Evolutionary conservation across 1,140 invertebrate genomes (phyloP).

Genomic region (Holcopasites calliopsidis): DNA sequence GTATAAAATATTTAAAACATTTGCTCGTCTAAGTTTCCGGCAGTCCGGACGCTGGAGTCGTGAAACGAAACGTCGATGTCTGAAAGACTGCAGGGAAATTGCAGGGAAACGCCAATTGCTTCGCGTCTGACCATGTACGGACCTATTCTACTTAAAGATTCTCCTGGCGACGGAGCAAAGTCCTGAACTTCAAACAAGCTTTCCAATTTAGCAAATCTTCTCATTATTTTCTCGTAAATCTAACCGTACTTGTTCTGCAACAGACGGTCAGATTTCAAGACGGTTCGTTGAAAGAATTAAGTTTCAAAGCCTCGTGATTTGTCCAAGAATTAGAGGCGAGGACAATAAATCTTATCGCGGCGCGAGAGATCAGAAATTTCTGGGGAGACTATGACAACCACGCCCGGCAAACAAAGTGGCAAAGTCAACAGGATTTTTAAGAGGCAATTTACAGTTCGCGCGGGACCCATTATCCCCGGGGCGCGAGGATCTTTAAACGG

Average conservation of each 20-base stretch:
- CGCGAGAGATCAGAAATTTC: not conserved
- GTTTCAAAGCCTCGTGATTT: too few relatives aligned
- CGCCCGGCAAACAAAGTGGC: slow-evolving; percentile 15
- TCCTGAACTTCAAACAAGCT: not conserved
- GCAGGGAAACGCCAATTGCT: not conserved
- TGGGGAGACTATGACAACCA: not conserved
- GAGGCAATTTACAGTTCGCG: slow-evolving; percentile 38
- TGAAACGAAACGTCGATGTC: not conserved
- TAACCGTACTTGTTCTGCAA: too few relatives aligned
- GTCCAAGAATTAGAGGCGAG: not conserved
- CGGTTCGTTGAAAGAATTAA: too few relatives aligned
- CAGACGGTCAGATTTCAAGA: too few relatives aligned
- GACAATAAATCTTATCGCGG: slow-evolving; percentile 15
- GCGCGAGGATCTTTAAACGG: slow-evolving; percentile 30
- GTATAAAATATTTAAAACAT: slow-evolving; percentile 3
- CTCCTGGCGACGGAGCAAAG: not conserved
- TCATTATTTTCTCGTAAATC: too few relatives aligned
- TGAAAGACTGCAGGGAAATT: not conserved
- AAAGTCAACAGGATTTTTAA: slow-evolving; percentile 43
- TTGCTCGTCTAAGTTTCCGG: not conserved
- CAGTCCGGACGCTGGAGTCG: not conserved
- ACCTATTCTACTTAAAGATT: slow-evolving; percentile 20
- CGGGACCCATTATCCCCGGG: slow-evolving; percentile 10
- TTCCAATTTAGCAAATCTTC: not conserved
- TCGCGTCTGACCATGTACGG: slow-evolving; percentile 9